Evolutionary conservation across 2,888 invertebrate genomes (phyloP), one percentile per base, ranked within the genome.

Genomic region (Leucoma salicis): DNA sequence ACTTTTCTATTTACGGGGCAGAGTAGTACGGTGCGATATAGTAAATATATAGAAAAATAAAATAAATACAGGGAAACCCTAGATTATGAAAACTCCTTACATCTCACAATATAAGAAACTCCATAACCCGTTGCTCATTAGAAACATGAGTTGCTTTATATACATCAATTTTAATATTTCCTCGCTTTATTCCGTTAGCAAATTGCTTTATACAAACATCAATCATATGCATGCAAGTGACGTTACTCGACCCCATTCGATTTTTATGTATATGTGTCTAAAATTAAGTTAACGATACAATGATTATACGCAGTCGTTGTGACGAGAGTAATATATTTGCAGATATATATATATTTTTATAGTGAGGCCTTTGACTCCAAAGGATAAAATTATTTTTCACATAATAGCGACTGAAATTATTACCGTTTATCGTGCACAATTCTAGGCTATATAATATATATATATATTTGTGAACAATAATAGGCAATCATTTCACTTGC

Each of bases 91-190:
- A n/a, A 12, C 21, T n/a, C 27, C 27, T 27, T 2, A 27, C 3
- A 27, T 24, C 27, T 42, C 4, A 41, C 41, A 35, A 37, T 53
- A 21, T 21, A 8, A 21, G 21, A 21, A 21, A 21, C 8, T 45
- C 35, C 32, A 31, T 35, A 34, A 28, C 37, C 41, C 40, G 16
- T 35, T 42, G 28, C 31, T 44, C 44, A 29, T 46, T 44, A 42
- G 29, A 35, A 48, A 46, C 42, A 43, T 35, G 40, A 39, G 34
- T 27, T 27, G 11, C 35, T 42, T 28, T 47, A 16, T 43, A 46
- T 43, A 47, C 48, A 63, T 63, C 50, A 49, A 60, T 63, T 53
- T 63, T 50, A 63, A 63, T 60, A 60, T 56, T 59, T 63, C 42
- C 33, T 45, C 52, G 43, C 60, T 62, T 55, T 55, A 49, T 49